Conservation (phyloP, 2,113 vertebrate genomes). For the Anseranas semipalmata region DNA sequence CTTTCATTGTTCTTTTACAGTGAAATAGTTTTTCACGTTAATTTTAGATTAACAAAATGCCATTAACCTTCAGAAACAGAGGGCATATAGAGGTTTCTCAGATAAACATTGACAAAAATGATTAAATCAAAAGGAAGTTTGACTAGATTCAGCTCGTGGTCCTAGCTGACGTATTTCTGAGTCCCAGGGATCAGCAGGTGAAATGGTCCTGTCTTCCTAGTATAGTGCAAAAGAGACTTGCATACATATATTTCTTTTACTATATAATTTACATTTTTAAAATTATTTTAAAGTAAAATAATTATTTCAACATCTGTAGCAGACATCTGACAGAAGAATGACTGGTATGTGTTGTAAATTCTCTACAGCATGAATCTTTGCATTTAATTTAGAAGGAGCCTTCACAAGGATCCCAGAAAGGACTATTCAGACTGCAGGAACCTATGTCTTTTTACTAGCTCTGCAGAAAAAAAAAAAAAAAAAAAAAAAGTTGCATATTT, state of each 20-base stretch:
- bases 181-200: slow-evolving; percentile 94
- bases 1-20: neutral
- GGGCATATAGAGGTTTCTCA: neutral
- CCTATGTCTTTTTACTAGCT: neutral
- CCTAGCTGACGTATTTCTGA: slow-evolving; percentile 78
- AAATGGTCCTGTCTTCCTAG: slow-evolving; percentile 80
- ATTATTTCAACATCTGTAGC: slow-evolving; percentile 15
- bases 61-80: neutral
- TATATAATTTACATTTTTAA: neutral
- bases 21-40: neutral
- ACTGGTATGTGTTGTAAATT: slow-evolving; percentile 43
- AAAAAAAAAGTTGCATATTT: neutral
- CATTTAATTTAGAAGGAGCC: slow-evolving; percentile 15
- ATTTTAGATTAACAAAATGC: neutral
- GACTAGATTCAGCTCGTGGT: slow-evolving; percentile 30
- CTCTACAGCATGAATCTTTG: slow-evolving; percentile 34
- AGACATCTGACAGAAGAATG: slow-evolving; percentile 51
- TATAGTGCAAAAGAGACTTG: neutral
- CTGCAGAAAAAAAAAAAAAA: neutral
- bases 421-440: neutral
- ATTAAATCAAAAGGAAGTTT: neutral
- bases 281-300: slow-evolving; percentile 7
- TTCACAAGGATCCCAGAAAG: neutral
- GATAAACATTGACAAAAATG: neutral
- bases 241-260: neutral